Conservation (phyloP, 1,140 invertebrate genomes). For the Lerema accius region DNA sequence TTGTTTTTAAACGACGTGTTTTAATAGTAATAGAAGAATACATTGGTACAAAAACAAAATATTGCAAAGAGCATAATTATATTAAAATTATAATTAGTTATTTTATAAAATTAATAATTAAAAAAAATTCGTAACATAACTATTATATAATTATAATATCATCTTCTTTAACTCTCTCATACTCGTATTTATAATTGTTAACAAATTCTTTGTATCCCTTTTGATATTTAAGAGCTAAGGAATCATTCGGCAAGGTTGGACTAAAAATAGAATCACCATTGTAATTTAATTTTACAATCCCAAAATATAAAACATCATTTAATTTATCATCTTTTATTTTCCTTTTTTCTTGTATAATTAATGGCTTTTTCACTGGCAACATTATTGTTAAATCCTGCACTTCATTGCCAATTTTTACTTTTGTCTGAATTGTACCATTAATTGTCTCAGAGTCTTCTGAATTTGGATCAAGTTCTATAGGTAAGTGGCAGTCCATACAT, state of each 20-base stretch:
- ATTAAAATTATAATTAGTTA: too few relatives aligned
- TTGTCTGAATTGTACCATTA: conserved; percentile 71
- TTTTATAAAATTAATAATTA: too few relatives aligned
- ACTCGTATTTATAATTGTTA: conserved; percentile 42
- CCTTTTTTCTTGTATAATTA: conserved; percentile 62
- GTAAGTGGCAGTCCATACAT: conserved; percentile 68
- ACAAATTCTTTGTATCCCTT: conserved; percentile 63
- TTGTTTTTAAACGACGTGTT: too few relatives aligned
- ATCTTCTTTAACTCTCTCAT: conserved; percentile 47
- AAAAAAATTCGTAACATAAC: too few relatives aligned
- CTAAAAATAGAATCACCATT: conserved; percentile 64
- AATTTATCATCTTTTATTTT: conserved; percentile 33
- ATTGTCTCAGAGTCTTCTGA: conserved; percentile 33
- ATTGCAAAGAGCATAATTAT: too few relatives aligned
- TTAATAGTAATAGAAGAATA: too few relatives aligned
- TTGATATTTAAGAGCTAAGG: conserved; percentile 70
- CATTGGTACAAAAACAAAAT: too few relatives aligned
- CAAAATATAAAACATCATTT: conserved; percentile 63
- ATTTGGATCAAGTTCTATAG: conserved; percentile 41
- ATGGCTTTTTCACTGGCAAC: conserved; percentile 62
- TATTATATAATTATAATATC: conserved; percentile 60
- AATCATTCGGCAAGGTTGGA: conserved; percentile 53
- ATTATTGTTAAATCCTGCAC: conserved; percentile 63
- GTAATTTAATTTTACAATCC: conserved; percentile 60
- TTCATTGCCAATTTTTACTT: conserved; percentile 63